Conservation (phyloP, 30 jellyfish, hydroid and myxozoan genomes). For the Mastigias papua region DNA sequence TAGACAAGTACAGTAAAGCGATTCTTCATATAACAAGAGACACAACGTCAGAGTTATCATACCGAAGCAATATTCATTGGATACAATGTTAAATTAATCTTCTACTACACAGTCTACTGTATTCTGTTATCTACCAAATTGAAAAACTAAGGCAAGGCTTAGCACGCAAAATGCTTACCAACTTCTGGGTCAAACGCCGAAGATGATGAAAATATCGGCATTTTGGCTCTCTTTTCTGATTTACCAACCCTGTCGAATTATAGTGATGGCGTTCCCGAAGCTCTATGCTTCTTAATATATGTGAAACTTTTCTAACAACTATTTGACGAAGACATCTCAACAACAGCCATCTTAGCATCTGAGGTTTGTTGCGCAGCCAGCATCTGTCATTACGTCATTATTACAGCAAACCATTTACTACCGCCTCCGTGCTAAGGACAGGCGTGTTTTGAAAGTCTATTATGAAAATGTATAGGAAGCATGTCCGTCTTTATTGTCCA, state of each 20-base stretch:
- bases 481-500: too few relatives aligned
- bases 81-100: too few relatives aligned
- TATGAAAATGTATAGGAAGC: too few relatives aligned
- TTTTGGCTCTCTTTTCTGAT: not conserved
- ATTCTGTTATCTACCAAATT: too few relatives aligned
- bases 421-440: too few relatives aligned
- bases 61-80: too few relatives aligned
- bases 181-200: constrained; percentile 65
- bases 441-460: too few relatives aligned
- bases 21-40: too few relatives aligned
- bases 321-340: not conserved
- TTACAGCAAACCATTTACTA: not conserved
- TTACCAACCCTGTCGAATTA: not conserved
- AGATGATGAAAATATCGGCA: constrained; percentile 59
- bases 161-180: constrained; percentile 30
- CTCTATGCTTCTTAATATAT: not conserved
- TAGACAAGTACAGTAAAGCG: too few relatives aligned
- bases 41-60: too few relatives aligned
- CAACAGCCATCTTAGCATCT: constrained; percentile 10
- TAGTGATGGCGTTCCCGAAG: not conserved
- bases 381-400: constrained; percentile 64
- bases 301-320: not conserved
- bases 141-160: not conserved
- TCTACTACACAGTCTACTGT: too few relatives aligned
- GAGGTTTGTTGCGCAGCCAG: constrained; percentile 26